phyloP scores from a whole-genome alignment of 2,797 vertebrate species.

The Pyrocephalus nanus region DNA sequence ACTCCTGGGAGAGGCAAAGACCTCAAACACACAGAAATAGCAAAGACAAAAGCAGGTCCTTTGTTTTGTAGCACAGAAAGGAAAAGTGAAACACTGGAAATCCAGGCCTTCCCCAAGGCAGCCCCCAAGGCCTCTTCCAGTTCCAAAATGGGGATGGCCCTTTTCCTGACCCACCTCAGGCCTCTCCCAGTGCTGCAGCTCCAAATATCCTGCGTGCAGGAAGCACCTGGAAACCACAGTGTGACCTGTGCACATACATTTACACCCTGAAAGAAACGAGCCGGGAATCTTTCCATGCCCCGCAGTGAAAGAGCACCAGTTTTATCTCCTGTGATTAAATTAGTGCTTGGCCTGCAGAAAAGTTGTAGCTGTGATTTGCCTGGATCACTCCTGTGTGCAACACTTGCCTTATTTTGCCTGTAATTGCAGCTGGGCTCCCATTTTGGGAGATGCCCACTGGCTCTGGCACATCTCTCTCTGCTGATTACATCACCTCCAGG shows the following conservation, averaged over 20 bases:
- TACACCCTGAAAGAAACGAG: neutral
- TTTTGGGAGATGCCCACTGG: neutral
- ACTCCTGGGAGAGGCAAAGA: neutral
- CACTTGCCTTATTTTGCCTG: neutral
- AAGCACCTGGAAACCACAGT: neutral
- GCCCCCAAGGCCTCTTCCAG: neutral
- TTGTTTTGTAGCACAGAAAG: neutral
- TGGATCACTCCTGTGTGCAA: neutral
- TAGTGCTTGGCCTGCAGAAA: neutral
- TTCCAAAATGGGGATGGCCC: neutral
- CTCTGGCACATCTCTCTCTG: neutral
- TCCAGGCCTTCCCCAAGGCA: neutral
- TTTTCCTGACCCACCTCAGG: neutral
- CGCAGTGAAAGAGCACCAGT: neutral
- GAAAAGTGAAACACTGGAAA: neutral
- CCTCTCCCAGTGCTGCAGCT: neutral
- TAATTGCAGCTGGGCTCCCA: neutral
- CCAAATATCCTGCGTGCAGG: neutral
- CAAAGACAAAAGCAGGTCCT: neutral
- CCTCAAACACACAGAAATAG: neutral
- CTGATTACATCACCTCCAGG: neutral
- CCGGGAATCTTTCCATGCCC: neutral
- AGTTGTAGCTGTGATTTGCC: neutral
- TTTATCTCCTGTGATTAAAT: neutral
- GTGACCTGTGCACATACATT: neutral